Base-by-base conservation (phyloP, 2,888 invertebrate species). In the Meghimatium bilineatum region DNA sequence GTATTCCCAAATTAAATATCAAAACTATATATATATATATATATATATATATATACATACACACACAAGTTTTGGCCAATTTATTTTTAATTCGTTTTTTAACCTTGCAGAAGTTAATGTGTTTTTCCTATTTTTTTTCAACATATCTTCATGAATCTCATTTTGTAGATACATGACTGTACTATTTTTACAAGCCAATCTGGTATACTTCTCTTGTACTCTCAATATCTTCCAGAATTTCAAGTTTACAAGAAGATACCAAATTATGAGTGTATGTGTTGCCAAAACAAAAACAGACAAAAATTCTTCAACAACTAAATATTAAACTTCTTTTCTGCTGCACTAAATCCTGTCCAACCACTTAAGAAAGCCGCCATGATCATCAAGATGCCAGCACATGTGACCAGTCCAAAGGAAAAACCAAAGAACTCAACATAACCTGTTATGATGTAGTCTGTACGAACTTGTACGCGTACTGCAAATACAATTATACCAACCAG, bases 401-500 rank as follows among this genome's bases (percentile, higher is more conserved):
- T 44, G 1, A 44, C 60, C 52, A 83, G 38, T 17, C 83, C 83
- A 44, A 78, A 83, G 5, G 83, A 83, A 44, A 34, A 78, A 14
- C 83, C 71, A 12, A 44, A 17, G 20, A 52, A 83, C 10, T 76
- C 44, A 3, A 36, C 36, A 26, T 44, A 29, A 26, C 69, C 72
- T 0, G 52, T 49, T 17, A 38, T 3, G 23, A 78, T 32, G 71
- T 71, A 72, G 17, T 78, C 83, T 44, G 56, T 32, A 14, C 72
- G 26, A n/a, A 78, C 56, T 38, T 83, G 71, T 23, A 83, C 83
- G 44, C 67, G 71, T 8, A 29, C 49, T 26, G 52, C 71, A 78
- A 83, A 83, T 14, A 78, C 29, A 72, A 78, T 78, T 3, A 76
- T 36, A 8, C 83, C 78, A 34, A 83, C 76, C 56, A 82, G 29